Evolutionary conservation across 2,113 vertebrate species (phyloP), one percentile per base, ranked within the genome.

Genomic region (Callipepla californica): DNA sequence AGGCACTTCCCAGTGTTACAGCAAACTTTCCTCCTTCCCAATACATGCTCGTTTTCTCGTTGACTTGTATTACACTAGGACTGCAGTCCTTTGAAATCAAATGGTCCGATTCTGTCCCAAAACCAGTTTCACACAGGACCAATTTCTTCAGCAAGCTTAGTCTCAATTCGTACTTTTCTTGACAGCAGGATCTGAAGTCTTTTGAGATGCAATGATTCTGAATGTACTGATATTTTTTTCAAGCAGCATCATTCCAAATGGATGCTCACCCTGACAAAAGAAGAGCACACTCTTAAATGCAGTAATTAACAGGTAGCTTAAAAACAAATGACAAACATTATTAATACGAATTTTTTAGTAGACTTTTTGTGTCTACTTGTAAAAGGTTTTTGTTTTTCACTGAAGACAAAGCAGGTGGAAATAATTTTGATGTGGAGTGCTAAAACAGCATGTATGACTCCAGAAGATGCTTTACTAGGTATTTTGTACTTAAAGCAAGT

Each of bases 291-390:
- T 94, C 40, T 81, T 96, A 94, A 96, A 95, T 28, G 62, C 83
- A 89, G 91, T 96, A 97, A 96, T 96, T 97, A 97, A 95, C 90
- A 97, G 89, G 90, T 89, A 97, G 84, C 83, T 69, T 94, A 82
- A 94, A 85, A 96, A 97, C 83, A 97, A 96, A 95, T 68, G 85
- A 67, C 6, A 97, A 97, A 97, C 94, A 95, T 91, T 96, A 96
- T 94, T 96, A 97, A 96, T 36, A 95, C 66, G 89, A 97, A 97
- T 96, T 96, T 92, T 95, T 89, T 65, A 95, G n/a, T 82, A 93
- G 93, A 83, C 76, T 96, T 96, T 42, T 93, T 93, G 80, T 62
- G 82, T 94, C 87, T 90, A 82, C 92, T 92, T 87, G 92, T 72
- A 91, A 81, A 83, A 63, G 55, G 93, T 3, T 53, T 40, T 95